A percentile compares a stretch with the other conserved stretches of the same genome.
Evolutionary conservation across 2,113 vertebrate genomes (phyloP).

Genomic region (Aldabrachelys gigantea): DNA sequence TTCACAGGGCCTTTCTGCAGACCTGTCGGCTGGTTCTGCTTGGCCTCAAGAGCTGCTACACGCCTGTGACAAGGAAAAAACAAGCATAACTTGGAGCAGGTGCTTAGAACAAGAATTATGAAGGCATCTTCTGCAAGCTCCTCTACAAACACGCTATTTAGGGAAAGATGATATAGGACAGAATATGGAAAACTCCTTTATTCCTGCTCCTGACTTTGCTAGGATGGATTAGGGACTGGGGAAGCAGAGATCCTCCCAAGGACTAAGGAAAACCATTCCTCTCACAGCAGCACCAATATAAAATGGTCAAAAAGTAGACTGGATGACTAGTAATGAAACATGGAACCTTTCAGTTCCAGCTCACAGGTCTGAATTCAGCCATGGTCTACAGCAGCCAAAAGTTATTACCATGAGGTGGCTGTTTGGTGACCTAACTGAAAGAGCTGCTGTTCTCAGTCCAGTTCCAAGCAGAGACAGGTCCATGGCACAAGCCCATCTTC

Average conservation of each 20-base stretch:
- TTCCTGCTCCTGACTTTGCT: background rate
- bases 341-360: background rate
- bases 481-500: background rate
- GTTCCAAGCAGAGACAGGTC: background rate
- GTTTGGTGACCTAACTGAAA: background rate
- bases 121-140: background rate
- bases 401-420: background rate
- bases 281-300: background rate
- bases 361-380: background rate
- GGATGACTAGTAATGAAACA: background rate
- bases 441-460: background rate
- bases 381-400: background rate
- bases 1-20: slow-evolving; percentile 62
- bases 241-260: background rate
- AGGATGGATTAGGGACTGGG: background rate
- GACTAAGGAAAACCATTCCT: background rate
- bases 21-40: slow-evolving; percentile 77
- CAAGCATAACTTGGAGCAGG: background rate
- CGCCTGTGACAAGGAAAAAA: slow-evolving; percentile 79
- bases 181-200: background rate
- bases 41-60: slow-evolving; percentile 90
- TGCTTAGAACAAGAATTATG: background rate
- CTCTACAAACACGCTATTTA: background rate
- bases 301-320: background rate
- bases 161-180: background rate